phyloP scores from a whole-genome alignment of 2,113 vertebrate genomes.

The Silurus glanis region DNA sequence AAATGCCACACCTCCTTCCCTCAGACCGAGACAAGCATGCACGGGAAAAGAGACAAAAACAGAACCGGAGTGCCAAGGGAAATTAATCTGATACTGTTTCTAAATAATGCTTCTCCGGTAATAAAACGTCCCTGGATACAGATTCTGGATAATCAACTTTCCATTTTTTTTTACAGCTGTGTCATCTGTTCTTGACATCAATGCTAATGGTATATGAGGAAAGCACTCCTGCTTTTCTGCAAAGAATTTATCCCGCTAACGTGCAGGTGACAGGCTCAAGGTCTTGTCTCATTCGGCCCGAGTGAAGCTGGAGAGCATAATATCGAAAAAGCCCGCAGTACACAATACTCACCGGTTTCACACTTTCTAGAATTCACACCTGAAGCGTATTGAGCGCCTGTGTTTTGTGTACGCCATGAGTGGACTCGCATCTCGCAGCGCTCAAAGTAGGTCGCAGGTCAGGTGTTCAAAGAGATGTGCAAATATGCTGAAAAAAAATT shows the following conservation, averaged over 20 bases:
- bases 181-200: background rate
- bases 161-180: background rate
- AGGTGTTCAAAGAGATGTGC: background rate
- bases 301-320: background rate
- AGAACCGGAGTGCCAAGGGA: background rate
- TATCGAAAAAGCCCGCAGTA: background rate
- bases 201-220: background rate
- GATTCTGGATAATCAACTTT: background rate
- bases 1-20: background rate
- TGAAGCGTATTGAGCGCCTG: too few species aligned
- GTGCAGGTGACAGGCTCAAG: background rate
- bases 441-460: background rate
- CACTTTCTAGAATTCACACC: background rate
- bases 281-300: background rate
- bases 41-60: background rate
- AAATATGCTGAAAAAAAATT: background rate
- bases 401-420: background rate
- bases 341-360: background rate
- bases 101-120: conserved; percentile 5
- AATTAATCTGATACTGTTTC: background rate
- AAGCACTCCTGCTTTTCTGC: background rate
- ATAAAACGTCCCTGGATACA: background rate
- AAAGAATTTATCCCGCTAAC: background rate
- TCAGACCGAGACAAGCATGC: background rate
- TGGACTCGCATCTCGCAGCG: background rate